phyloP scores from a whole-genome alignment of 2,113 vertebrate genomes.

The Catharus minimus region DNA sequence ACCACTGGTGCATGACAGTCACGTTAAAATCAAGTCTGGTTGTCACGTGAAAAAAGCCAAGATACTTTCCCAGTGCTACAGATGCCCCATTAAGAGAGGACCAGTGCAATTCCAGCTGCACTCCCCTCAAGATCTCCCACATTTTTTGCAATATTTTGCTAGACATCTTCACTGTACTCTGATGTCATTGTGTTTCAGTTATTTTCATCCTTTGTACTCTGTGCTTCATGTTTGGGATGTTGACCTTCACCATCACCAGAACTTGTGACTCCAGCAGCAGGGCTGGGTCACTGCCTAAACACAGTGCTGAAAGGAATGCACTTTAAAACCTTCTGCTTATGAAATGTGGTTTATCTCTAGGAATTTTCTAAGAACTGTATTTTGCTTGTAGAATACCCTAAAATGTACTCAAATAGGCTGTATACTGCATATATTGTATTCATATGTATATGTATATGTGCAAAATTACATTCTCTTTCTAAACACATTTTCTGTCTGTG shows the following conservation, averaged over 20 bases:
- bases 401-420: background rate
- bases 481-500: constrained; percentile 8
- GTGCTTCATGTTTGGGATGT: background rate
- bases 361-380: background rate
- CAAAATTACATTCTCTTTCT: constrained; percentile 56
- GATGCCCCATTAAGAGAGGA: background rate
- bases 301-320: background rate
- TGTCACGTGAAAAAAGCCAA: background rate
- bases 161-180: background rate
- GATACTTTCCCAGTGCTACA: background rate
- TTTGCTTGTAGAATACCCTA: constrained; percentile 12
- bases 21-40: background rate
- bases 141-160: background rate
- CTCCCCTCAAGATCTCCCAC: fast-evolving
- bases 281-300: background rate
- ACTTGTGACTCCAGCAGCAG: background rate
- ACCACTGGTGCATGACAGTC: background rate
- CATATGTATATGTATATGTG: background rate
- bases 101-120: background rate
- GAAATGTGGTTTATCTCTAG: background rate
- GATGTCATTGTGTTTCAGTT: background rate
- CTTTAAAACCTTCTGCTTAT: background rate
- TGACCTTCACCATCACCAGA: background rate
- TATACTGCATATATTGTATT: background rate
- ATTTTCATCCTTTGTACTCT: background rate